Evolutionary conservation across 2,888 invertebrate species (phyloP).

Genomic region (Aphidoletes aphidimyza): DNA sequence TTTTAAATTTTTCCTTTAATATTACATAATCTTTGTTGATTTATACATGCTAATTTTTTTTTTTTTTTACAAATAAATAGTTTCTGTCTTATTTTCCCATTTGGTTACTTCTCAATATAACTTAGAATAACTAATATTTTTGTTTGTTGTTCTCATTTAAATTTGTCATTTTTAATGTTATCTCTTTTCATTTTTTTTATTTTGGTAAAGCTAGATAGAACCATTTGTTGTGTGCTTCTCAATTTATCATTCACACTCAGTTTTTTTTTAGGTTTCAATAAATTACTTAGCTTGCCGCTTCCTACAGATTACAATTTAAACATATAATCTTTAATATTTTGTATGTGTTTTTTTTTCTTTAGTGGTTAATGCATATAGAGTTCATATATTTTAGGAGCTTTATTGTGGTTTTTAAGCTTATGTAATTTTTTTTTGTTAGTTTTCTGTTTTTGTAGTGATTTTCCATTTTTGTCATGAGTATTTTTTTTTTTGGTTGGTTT

Average conservation of each 20-base stretch:
- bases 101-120: conserved; percentile 23
- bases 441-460: conserved; percentile 41
- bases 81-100: conserved; percentile 24
- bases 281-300: conserved; percentile 22
- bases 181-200: not conserved
- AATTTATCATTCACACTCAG: conserved; percentile 23
- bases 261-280: conserved; percentile 41
- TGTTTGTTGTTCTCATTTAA: not conserved
- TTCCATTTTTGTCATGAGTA: not conserved
- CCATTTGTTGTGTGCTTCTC: conserved; percentile 29
- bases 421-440: conserved; percentile 15
- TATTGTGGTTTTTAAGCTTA: conserved; percentile 39
- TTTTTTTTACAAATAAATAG: conserved; percentile 52
- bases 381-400: conserved; percentile 40
- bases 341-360: conserved; percentile 37
- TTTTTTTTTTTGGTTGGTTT: not conserved
- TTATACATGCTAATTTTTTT: conserved; percentile 29
- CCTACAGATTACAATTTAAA: conserved; percentile 49
- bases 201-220: conserved; percentile 42
- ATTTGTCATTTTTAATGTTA: not conserved
- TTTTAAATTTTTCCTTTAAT: too few relatives aligned
- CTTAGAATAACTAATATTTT: conserved; percentile 25
- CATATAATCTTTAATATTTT: conserved; percentile 40
- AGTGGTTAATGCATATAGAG: conserved; percentile 48
- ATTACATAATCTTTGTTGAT: not conserved